phyloP scores from a whole-genome alignment of 2,888 invertebrate species.

The Craniophora ligustri region DNA sequence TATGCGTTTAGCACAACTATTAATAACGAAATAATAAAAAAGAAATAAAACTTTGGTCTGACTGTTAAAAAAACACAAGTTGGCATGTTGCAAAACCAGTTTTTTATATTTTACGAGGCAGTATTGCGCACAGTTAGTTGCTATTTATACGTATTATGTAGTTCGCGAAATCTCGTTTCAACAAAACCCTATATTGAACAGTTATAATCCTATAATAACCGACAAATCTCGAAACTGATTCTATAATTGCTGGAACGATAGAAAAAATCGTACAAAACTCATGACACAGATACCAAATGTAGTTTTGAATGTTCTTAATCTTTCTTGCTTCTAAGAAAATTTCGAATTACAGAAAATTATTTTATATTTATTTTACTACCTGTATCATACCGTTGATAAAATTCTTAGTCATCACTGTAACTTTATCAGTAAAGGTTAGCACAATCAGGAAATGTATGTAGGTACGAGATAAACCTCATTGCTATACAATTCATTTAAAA shows the following conservation, averaged over 20 bases:
- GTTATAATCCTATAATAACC: slow-evolving; percentile 16
- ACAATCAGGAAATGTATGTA: slow-evolving; percentile 1
- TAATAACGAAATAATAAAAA: slow-evolving; percentile 55
- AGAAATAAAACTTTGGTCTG: slow-evolving; percentile 54
- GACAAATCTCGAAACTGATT: slow-evolving; percentile 20
- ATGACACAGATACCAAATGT: slow-evolving; percentile 18
- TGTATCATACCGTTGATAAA: slow-evolving; percentile 17
- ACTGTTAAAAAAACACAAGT: slow-evolving; percentile 54
- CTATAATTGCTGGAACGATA: slow-evolving; percentile 26
- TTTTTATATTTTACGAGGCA: slow-evolving; percentile 57
- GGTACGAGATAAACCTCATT: slow-evolving; percentile 5
- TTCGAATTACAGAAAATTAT: slow-evolving; percentile 9
- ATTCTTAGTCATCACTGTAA: background rate
- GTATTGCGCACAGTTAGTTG: slow-evolving; percentile 59
- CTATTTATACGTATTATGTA: slow-evolving; percentile 44
- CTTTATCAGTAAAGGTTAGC: slow-evolving; percentile 4
- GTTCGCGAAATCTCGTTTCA: slow-evolving; percentile 20
- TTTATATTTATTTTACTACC: slow-evolving; percentile 31
- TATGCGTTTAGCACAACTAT: slow-evolving; percentile 52
- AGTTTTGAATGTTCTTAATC: slow-evolving; percentile 17
- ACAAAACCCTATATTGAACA: slow-evolving; percentile 18
- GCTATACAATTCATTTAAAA: slow-evolving; percentile 8
- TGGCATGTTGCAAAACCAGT: slow-evolving; percentile 65
- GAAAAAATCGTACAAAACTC: slow-evolving; percentile 8
- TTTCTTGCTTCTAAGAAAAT: slow-evolving; percentile 37